phyloP scores from a whole-genome alignment of 2,113 vertebrate species.

The Protomyctophum bolini region DNA sequence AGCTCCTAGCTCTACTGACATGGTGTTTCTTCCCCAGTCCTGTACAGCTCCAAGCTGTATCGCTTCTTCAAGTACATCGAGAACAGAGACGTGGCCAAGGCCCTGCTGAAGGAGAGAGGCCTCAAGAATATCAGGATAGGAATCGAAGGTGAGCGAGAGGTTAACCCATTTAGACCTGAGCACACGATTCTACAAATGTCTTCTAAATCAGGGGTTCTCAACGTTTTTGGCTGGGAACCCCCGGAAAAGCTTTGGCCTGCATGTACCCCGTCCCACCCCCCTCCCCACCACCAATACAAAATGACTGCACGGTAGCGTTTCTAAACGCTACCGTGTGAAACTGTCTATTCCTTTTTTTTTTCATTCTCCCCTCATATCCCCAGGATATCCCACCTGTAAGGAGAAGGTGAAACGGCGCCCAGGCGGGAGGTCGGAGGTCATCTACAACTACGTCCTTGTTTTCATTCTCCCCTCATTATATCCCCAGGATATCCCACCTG shows the following conservation, averaged over 20 bases:
- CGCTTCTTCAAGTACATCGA: slow-evolving; percentile 99
- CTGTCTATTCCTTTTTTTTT: too few relatives aligned
- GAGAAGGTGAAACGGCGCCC: slow-evolving; percentile 97
- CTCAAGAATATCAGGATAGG: slow-evolving; percentile 97
- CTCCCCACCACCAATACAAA: too few relatives aligned
- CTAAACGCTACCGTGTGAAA: too few relatives aligned
- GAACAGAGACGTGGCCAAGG: slow-evolving; percentile 97
- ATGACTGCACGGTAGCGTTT: too few relatives aligned
- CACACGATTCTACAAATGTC: too few relatives aligned
- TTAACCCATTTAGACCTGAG: too few relatives aligned
- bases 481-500: slow-evolving; percentile 92
- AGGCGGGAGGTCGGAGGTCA: slow-evolving; percentile 93
- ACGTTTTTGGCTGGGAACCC: slow-evolving; percentile 10
- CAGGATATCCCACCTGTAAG: slow-evolving; percentile 96
- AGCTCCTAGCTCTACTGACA: slow-evolving; percentile 88
- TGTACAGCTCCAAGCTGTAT: slow-evolving; percentile 98
- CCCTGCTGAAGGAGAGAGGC: slow-evolving; percentile 94
- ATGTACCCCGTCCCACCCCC: too few relatives aligned
- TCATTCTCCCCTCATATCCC: too few relatives aligned
- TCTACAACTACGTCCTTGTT: slow-evolving; percentile 91
- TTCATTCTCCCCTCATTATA: too few relatives aligned
- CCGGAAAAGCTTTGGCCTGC: too few relatives aligned
- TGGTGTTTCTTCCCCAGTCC: slow-evolving; percentile 78
- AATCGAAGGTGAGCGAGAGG: slow-evolving; percentile 88
- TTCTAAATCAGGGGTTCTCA: too few relatives aligned